Base-by-base conservation (phyloP, 2,888 invertebrate genomes). In the Drosophila leonis region DNA sequence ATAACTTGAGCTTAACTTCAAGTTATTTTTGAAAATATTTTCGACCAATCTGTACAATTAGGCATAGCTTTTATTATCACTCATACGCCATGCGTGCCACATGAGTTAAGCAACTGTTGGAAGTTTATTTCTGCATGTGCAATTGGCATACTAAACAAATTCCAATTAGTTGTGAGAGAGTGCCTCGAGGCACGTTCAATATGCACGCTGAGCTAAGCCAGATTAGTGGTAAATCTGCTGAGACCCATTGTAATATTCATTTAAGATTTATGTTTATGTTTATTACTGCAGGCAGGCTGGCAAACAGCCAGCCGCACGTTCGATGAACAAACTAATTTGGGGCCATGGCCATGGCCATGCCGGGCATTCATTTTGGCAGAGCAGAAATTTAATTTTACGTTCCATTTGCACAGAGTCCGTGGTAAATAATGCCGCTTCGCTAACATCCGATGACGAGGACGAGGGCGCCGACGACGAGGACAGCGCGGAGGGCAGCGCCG, bases 401-500 rank as follows among this genome's bases (percentile, higher is more conserved):
- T 68, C 62, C 59, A 78, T 72, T 87, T 81, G 33, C 65, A 62
- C 90, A 92, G 93, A 94, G 80, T 93, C 93, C 78, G 94, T 94
- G 81, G 94, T 94, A 83, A 95, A 94, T 77, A 95, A 94, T 74
- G 94, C 94, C 83, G 94, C 95, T 64, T 95, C 95, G 80, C 91
- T 94, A 92, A 94, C 94, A 78, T 94, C 93, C 70, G 96, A 96
- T 88, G 96, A 97, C 92, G 97, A 97, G 92, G 97, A 97, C 90
- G 96, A 95, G 80, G 95, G 95, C 79, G 95, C 95, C 69, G 95
- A 96, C 59, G 95, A 95, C 78, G 94, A 95, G 62, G 95, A 96
- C 85, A 95, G 95, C 88, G 93, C 95, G 90, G 97, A 97, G 92
- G 96, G 96, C 71, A 96, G 96, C 82, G 95, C 97, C 91, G 95